A percentile compares a stretch with the other conserved stretches of the same genome.
Conservation (phyloP, 2,888 invertebrate species). For the Salticus scenicus region DNA sequence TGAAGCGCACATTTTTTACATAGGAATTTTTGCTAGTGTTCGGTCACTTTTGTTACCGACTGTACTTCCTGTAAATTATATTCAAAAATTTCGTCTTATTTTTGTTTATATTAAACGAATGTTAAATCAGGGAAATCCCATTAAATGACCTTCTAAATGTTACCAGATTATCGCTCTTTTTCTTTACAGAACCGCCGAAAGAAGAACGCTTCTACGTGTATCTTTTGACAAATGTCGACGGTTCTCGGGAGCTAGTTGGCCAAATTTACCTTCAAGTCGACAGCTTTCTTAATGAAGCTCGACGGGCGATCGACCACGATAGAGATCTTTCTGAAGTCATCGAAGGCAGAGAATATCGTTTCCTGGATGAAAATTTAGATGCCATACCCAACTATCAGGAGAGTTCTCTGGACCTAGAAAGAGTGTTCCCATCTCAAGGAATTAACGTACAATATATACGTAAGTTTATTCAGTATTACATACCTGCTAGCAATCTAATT, state of each 20-base stretch:
- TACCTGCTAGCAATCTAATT: no score
- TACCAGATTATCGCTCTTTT: no score
- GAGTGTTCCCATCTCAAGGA: conserved; percentile 71
- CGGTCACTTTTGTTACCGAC: no score
- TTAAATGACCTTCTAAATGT: no score
- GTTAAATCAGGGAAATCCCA: no score
- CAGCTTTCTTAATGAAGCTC: conserved; percentile 33
- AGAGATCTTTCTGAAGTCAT: conserved; percentile 31
- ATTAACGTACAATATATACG: conserved; percentile 69
- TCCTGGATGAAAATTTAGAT: conserved; percentile 59
- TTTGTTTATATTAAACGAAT: no score
- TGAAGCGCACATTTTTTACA: no score
- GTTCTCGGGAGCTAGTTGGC: conserved; percentile 58
- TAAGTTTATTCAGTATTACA: conserved; percentile 24
- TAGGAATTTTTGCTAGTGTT: no score
- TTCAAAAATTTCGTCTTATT: no score
- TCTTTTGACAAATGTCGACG: conserved; percentile 41
- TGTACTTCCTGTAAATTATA: no score
- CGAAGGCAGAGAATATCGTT: conserved; percentile 44
- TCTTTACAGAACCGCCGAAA: conserved; percentile 15
- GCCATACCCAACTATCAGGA: conserved; percentile 42
- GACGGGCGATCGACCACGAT: conserved; percentile 40
- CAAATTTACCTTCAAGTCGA: conserved; percentile 40
- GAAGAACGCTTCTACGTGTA: conserved; percentile 53
- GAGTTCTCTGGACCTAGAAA: conserved; percentile 60